Percentiles rank a stretch among this genome's conserved stretches.
These are phyloP conservation scores for Upupa epops DNA, from an alignment of 2,113 vertebrate species.

Conservation along the genomic window DNA sequence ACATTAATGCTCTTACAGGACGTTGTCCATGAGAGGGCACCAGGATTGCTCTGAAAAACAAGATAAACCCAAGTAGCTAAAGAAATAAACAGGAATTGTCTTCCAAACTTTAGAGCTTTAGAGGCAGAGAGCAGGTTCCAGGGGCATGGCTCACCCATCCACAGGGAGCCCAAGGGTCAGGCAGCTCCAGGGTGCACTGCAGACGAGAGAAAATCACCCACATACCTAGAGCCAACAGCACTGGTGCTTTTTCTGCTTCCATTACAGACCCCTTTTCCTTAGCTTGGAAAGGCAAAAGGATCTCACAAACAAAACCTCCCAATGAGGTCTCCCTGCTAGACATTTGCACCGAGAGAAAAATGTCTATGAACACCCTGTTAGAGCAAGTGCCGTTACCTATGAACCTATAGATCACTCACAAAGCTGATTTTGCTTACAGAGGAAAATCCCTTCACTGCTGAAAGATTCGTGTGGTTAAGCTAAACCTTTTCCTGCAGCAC, in stretches of 20 bases:
- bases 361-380: neutral
- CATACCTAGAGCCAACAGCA: neutral
- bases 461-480: conserved; percentile 80
- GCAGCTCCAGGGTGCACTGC: neutral
- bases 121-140: neutral
- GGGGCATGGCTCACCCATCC: neutral
- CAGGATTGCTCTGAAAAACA: neutral
- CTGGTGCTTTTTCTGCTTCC: neutral
- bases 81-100: neutral
- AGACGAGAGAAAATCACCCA: neutral
- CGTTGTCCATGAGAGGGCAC: conserved; percentile 33
- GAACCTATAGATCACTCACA: neutral
- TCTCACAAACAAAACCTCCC: neutral
- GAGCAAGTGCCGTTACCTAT: neutral
- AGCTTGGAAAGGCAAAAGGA: too few species aligned
- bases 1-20: neutral
- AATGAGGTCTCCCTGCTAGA: neutral
- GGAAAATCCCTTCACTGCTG: conserved; percentile 72
- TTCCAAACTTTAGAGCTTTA: neutral
- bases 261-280: neutral
- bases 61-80: neutral
- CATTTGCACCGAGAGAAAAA: neutral
- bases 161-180: neutral
- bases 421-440: conserved; percentile 80
- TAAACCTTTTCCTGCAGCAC: conserved; percentile 76